phyloP scores from a whole-genome alignment of 2,888 invertebrate species.

The Campoletis raptor region DNA sequence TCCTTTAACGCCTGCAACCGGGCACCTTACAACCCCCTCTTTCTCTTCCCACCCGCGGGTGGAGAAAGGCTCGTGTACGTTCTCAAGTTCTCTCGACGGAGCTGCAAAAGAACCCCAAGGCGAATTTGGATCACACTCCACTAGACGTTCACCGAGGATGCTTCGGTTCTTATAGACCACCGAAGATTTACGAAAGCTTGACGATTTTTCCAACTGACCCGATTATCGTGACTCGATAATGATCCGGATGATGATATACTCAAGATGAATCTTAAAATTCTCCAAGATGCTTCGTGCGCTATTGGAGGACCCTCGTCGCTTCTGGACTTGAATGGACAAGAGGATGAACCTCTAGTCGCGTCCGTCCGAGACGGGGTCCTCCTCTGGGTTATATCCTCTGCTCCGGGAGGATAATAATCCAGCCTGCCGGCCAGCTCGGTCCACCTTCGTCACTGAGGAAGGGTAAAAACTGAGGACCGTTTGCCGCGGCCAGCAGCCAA shows the following conservation, averaged over 20 bases:
- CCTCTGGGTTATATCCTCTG: constrained; percentile 14
- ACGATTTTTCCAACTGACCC: not conserved
- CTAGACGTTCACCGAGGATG: not conserved
- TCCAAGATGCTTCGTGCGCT: not conserved
- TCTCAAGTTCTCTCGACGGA: constrained; percentile 56
- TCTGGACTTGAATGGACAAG: constrained; percentile 24
- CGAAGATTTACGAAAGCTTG: not conserved
- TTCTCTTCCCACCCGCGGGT: constrained; percentile 15
- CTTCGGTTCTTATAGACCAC: not conserved
- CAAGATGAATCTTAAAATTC: not conserved
- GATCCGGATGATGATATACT: not conserved
- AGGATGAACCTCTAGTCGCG: constrained; percentile 15
- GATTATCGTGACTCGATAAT: not conserved
- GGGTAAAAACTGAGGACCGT: constrained; percentile 68
- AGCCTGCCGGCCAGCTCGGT: constrained; percentile 51
- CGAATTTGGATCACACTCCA: constrained; percentile 49
- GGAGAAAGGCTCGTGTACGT: constrained; percentile 15
- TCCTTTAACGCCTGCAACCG: constrained; percentile 46
- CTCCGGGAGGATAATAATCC: constrained; percentile 40
- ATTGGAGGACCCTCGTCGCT: constrained; percentile 53
- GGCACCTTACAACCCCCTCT: constrained; percentile 41
- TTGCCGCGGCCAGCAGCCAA: constrained; percentile 56
- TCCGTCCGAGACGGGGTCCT: constrained; percentile 54
- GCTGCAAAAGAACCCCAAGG: constrained; percentile 48
- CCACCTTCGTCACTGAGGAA: constrained; percentile 69